Evolutionary conservation across 2,113 vertebrate species (phyloP), one percentile per base, ranked within the genome.

Genomic region (Osmerus mordax): DNA sequence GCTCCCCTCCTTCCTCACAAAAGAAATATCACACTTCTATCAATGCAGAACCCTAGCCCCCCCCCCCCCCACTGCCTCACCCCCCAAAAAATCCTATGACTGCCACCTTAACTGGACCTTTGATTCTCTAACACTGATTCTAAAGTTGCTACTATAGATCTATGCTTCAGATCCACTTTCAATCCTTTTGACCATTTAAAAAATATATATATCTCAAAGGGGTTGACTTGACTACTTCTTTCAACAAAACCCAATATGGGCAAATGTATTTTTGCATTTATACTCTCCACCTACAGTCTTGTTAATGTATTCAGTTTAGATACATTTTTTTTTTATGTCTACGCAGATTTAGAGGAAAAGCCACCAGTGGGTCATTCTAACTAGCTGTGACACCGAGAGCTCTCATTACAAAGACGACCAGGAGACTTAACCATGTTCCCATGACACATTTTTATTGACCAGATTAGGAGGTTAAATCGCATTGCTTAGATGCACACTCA

Each of bases 401-500:
- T 72, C 71, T 67, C 74, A 32, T 74, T 65, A 70, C 19, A 64
- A 66, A 71, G 65, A 80, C 77, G 68, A 81, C 36, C 0, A 64
- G 25, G 69, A 79, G 87, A 89, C 91, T 94, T 91, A 92, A 80
- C 82, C 86, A 77, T 78, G 87, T 88, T 85, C 81, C 64, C 73
- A 51, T 71, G 88, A 89, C 87, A 87, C 65, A 61, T 81, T 78
- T 84, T 90, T 89, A 87, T 92, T 85, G 82, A 73, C 70, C 84
- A 89, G 94, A 93, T 94, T 94, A 94, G 77, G 77, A 72, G 85
- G 85, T 91, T 94, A 93, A 89, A 83, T 71, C 78, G 83, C 89
- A 90, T 85, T 77, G 75, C 86, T 78, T 78, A 77, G 83, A 76
- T 74, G 73, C 79, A 84, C 80, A 84, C 76, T 76, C 77, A 81